Evolutionary conservation across 64 coral and sea anemone species (phyloP).

Genomic region (Pocillopora damicornis): DNA sequence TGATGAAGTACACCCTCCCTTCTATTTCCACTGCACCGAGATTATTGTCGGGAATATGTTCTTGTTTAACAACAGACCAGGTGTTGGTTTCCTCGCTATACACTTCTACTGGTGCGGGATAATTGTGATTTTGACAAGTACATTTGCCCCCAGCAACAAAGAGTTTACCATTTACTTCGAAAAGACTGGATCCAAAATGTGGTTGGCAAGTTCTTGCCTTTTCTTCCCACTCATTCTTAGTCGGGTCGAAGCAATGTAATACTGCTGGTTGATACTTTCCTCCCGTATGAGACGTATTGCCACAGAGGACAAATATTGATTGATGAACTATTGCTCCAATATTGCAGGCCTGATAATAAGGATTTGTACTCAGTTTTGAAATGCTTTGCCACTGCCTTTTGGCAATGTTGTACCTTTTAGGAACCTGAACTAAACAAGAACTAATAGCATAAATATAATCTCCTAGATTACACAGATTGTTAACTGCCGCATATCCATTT

Average conservation of each 20-base stretch:
- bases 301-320: neutral
- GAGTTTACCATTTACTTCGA: neutral
- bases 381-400: neutral
- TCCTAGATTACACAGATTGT: neutral
- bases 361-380: neutral
- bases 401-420: neutral
- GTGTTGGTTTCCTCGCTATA: slow-evolving; percentile 4
- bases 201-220: neutral
- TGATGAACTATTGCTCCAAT: neutral
- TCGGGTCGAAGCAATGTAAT: neutral
- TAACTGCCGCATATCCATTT: neutral
- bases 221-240: neutral
- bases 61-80: slow-evolving; percentile 24
- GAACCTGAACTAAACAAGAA: neutral
- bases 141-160: neutral
- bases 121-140: neutral
- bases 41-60: slow-evolving; percentile 37
- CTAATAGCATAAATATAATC: neutral
- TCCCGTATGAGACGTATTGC: neutral
- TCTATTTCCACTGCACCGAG: slow-evolving; percentile 32
- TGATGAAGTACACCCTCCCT: slow-evolving; percentile 35
- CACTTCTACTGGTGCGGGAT: neutral
- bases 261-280: neutral
- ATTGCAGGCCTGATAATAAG: neutral
- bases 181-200: slow-evolving; percentile 2